Evolutionary conservation across 2,113 vertebrate species (phyloP).

Genomic region (Sinocyclocheilus grahami): DNA sequence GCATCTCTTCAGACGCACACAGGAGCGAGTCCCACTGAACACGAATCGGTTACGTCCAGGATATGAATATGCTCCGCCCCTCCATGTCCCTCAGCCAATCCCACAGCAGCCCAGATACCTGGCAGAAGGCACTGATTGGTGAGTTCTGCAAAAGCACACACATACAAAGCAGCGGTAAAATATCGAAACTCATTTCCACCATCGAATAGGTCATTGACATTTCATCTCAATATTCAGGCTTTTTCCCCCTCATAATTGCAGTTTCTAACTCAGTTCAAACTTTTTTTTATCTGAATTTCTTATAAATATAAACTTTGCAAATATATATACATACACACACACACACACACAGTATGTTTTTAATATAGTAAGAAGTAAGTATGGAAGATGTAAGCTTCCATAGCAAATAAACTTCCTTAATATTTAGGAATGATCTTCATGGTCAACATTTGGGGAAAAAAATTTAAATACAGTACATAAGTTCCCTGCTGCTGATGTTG

Average conservation of each 20-base stretch:
- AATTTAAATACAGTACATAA: not conserved
- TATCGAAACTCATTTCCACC: no score
- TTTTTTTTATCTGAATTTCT: no score
- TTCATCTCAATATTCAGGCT: no score
- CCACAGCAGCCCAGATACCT: slow-evolving; percentile 89
- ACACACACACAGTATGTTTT: no score
- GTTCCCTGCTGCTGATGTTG: not conserved
- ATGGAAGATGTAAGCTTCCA: no score
- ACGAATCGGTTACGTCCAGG: slow-evolving; percentile 89
- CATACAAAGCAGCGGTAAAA: not conserved
- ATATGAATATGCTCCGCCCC: slow-evolving; percentile 89
- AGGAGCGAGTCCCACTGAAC: slow-evolving; percentile 90
- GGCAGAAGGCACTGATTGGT: slow-evolving; percentile 98
- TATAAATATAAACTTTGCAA: no score
- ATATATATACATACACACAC: no score
- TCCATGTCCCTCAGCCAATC: slow-evolving; percentile 87
- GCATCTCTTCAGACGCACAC: slow-evolving; percentile 81
- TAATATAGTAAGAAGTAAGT: no score
- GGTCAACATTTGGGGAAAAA: not conserved
- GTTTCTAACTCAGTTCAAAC: no score
- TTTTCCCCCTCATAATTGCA: no score
- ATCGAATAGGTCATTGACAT: no score
- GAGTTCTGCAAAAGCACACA: slow-evolving; percentile 64
- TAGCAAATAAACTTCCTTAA: not conserved
- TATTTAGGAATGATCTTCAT: not conserved